Evolutionary conservation across 2,797 vertebrate species (phyloP).

Genomic region (Euthynnus affinis): DNA sequence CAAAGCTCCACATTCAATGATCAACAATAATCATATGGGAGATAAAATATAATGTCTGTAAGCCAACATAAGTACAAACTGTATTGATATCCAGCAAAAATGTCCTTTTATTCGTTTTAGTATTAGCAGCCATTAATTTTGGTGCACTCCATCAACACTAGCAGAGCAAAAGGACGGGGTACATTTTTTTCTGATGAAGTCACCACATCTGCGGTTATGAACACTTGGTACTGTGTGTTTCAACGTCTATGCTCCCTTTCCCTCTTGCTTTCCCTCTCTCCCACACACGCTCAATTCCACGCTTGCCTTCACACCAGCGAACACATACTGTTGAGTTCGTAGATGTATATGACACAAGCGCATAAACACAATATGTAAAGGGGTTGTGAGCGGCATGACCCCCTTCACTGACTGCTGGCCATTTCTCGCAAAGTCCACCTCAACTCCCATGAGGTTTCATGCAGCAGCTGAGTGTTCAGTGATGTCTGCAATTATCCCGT

Average conservation of each 20-base stretch:
- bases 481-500: conserved; percentile 94
- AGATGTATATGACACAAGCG: conserved; percentile 28
- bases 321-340: conserved; percentile 7
- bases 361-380: conserved; percentile 40
- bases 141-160: conserved; percentile 55
- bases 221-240: conserved; percentile 63
- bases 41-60: conserved; percentile 1
- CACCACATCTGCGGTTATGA: conserved; percentile 82
- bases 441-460: conserved; percentile 89
- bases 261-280: conserved; percentile 20
- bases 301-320: conserved; percentile 32
- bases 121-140: conserved; percentile 46
- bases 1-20: conserved; percentile 21
- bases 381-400: conserved; percentile 38
- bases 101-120: conserved; percentile 15
- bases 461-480: conserved; percentile 92
- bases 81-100: conserved; percentile 9
- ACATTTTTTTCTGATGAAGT: conserved; percentile 82
- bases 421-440: conserved; percentile 89
- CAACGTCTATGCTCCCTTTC: conserved; percentile 51
- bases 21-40: conserved; percentile 1
- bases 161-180: conserved; percentile 59
- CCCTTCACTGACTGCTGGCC: conserved; percentile 70
- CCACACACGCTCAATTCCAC: conserved; percentile 30
- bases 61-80: conserved; percentile 1